Base-by-base conservation (phyloP, 2,888 invertebrate species). In the Frankliniella intonsa region DNA sequence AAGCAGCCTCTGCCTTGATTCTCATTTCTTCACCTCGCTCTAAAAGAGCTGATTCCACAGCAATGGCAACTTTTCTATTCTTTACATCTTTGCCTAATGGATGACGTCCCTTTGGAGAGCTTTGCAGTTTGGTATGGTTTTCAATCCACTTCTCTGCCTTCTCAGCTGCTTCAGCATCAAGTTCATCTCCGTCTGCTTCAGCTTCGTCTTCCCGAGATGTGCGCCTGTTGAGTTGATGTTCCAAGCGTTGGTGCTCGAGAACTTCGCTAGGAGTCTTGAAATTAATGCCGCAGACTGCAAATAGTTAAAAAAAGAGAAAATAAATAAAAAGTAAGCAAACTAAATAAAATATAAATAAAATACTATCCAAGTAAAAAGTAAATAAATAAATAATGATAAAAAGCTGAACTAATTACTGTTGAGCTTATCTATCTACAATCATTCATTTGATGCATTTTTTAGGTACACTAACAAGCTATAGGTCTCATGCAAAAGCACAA, bases 1-100 rank as follows among this genome's bases (percentile, higher is more conserved):
- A 80, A 14, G 86, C 86, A 19, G 85, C 86, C 79, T 85, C 85
- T 7, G 86, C 86, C 65, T 84, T 84, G 22, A 84, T 84, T 80
- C 84, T 84, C 10, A 85, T 85, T 0, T 83, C 84, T 80, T 84
- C 83, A 5, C 22, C 25, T 8, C 69, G 69, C 69, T 76, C 69
- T 25, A 76, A 12, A 12, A 62, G 80, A 27, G 38, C 62, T 38
- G 80, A 10, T 25, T 50, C 49, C 10, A 55, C 51, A 25, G 69
- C 69, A 10, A 76, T 76, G 69, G 69, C 69, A n/a, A 76, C 69
- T 22, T 76, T 76, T 22, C 69, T 76, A 25, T 76, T 76, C 25
- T 76, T 76, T 10, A 76, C 69, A 22, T 76, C 69, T 22, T 76
- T 76, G 69, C 69, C 69, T 2, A 76, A 25, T 10, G 69, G 69